Percentiles rank a stretch among this genome's conserved stretches.
phyloP scores from a whole-genome alignment of 64 coral and sea anemone species.

The Stichodactyla helianthus region DNA sequence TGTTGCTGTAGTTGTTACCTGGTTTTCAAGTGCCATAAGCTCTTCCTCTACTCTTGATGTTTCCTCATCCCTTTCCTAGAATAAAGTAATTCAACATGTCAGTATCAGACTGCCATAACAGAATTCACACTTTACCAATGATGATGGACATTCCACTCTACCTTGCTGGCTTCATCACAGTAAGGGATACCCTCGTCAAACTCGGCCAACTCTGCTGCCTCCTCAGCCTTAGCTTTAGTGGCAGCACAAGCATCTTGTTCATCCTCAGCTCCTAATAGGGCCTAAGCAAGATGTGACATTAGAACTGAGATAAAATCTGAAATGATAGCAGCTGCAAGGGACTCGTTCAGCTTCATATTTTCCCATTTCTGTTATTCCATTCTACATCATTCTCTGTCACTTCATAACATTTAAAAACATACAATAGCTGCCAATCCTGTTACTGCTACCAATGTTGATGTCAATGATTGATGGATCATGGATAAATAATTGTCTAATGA shows the following conservation, averaged over 20 bases:
- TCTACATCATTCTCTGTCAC: too few species aligned
- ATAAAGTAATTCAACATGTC: neutral
- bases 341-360: too few species aligned
- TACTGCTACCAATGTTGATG: too few species aligned
- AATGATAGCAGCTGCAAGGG: neutral
- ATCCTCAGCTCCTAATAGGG: slow-evolving; percentile 92
- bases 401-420: too few species aligned
- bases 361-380: too few species aligned
- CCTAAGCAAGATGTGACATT: slow-evolving; percentile 22
- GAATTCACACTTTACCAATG: neutral
- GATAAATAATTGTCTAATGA: too few species aligned
- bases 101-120: neutral
- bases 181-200: slow-evolving; percentile 91
- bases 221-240: slow-evolving; percentile 85
- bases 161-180: slow-evolving; percentile 59
- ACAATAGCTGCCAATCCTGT: too few species aligned
- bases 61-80: slow-evolving; percentile 61
- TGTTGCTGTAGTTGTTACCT: slow-evolving; percentile 51
- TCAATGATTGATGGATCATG: too few species aligned
- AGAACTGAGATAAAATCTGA: neutral
- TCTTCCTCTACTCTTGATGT: slow-evolving; percentile 90
- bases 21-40: slow-evolving; percentile 71
- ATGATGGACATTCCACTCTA: neutral
- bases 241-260: slow-evolving; percentile 95
- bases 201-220: slow-evolving; percentile 86